Evolutionary conservation across 2,113 vertebrate species (phyloP).

Genomic region (Seriola dumerili): DNA sequence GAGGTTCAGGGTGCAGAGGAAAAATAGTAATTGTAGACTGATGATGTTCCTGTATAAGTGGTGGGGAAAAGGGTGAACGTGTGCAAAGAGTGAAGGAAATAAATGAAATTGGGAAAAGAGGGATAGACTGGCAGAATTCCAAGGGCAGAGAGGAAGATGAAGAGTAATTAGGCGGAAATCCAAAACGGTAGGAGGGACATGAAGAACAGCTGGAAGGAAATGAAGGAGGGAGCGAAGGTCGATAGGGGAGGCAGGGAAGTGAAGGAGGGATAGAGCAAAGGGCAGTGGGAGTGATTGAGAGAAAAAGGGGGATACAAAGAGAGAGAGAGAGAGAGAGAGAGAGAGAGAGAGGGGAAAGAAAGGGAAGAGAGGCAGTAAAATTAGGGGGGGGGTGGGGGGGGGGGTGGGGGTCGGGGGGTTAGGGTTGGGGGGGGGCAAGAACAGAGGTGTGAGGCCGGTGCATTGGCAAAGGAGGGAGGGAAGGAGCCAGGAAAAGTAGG

Average conservation of each 20-base stretch:
- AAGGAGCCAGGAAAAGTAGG: slow-evolving; percentile 42
- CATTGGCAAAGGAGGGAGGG: neutral
- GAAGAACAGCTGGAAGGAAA: slow-evolving; percentile 56
- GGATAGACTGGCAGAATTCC: slow-evolving; percentile 42
- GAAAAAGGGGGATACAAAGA: neutral
- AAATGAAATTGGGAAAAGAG: slow-evolving; percentile 40
- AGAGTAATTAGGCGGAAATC: slow-evolving; percentile 69
- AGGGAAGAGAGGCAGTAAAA: slow-evolving; percentile 1
- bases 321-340: neutral
- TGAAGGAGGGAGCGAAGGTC: slow-evolving; percentile 30
- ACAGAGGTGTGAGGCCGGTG: neutral
- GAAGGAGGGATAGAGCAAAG: neutral
- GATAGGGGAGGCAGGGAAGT: neutral
- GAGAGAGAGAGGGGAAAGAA: neutral
- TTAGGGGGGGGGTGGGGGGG: neutral
- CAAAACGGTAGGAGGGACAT: slow-evolving; percentile 61
- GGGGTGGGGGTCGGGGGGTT: too few relatives aligned
- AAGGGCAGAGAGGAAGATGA: slow-evolving; percentile 52
- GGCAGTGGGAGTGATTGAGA: slow-evolving; percentile 5
- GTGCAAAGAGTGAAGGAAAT: slow-evolving; percentile 33
- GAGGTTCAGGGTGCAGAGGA: slow-evolving; percentile 6
- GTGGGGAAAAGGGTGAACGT: neutral
- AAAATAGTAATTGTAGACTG: slow-evolving; percentile 19
- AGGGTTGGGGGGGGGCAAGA: neutral
- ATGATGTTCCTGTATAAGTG: slow-evolving; percentile 15